Evolutionary conservation across 1,140 invertebrate genomes (phyloP).

Genomic region (Mamestra configurata): DNA sequence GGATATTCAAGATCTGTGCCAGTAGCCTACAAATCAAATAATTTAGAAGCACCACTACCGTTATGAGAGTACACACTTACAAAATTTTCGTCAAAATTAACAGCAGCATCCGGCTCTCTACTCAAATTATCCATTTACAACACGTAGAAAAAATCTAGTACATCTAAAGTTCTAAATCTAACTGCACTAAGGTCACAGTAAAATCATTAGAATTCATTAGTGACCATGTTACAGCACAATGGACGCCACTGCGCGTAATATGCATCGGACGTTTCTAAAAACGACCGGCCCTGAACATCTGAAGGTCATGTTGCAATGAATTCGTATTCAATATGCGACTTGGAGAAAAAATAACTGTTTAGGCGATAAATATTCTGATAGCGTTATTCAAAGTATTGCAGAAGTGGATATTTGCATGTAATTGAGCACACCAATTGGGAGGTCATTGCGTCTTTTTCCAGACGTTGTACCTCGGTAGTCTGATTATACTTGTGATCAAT

Average conservation of each 20-base stretch:
- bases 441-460: not conserved
- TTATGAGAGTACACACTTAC: no score
- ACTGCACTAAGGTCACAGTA: not conserved
- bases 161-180: constrained; percentile 15
- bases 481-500: no score
- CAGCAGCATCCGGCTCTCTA: no score
- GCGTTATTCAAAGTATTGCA: constrained; percentile 45
- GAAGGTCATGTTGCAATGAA: constrained; percentile 62
- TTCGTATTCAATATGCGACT: constrained; percentile 57
- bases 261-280: constrained; percentile 57
- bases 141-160: constrained; percentile 13
- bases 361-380: constrained; percentile 57
- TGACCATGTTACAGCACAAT: constrained; percentile 38
- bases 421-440: constrained; percentile 22
- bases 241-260: constrained; percentile 42
- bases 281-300: constrained; percentile 50
- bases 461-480: no score
- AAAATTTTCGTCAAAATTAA: no score
- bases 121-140: not conserved
- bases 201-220: constrained; percentile 47
- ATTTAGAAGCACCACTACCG: no score
- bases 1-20: no score
- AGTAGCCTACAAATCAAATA: no score
- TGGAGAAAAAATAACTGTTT: constrained; percentile 57
- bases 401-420: constrained; percentile 15